Percentiles rank a stretch among this genome's conserved stretches.
These are phyloP conservation scores for Kradibia gibbosae DNA, from an alignment of 1,140 invertebrate species.

Conservation along the genomic window DNA sequence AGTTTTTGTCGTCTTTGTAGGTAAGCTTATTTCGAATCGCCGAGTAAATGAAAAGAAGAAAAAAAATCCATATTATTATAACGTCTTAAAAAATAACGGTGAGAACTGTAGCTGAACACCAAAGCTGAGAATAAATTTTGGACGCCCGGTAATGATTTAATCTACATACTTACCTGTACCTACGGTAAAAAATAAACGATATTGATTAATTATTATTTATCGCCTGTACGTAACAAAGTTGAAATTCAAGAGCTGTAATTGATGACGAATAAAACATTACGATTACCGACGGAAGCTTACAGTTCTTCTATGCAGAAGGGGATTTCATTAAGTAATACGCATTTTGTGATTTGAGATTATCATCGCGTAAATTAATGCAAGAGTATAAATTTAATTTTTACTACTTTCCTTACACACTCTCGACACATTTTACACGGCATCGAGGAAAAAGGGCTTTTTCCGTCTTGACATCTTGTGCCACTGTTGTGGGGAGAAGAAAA, in stretches of 20 bases:
- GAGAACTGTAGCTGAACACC: constrained; percentile 73
- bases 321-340: constrained; percentile 12
- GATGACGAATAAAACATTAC: constrained; percentile 16
- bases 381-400: constrained; percentile 46
- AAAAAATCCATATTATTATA: too few species aligned
- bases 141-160: constrained; percentile 49
- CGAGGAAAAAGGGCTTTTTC: neutral
- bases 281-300: too few species aligned
- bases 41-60: constrained; percentile 15
- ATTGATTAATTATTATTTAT: constrained; percentile 1
- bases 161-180: constrained; percentile 51
- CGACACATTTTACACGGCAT: neutral
- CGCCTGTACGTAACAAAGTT: constrained; percentile 28
- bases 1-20: constrained; percentile 57
- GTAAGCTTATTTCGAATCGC: constrained; percentile 53
- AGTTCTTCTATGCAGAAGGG: constrained; percentile 20
- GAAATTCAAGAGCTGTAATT: constrained; percentile 21
- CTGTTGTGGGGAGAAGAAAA: too few species aligned
- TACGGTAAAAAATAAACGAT: constrained; percentile 46
- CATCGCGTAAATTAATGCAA: constrained; percentile 37
- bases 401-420: constrained; percentile 40
- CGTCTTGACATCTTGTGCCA: too few species aligned
- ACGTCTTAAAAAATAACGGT: constrained; percentile 48
- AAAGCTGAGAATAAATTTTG: constrained; percentile 65
- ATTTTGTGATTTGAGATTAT: constrained; percentile 22